These are phyloP conservation scores for Pseudanteris insignis DNA, from an alignment of 2,888 invertebrate species.

Conservation along the genomic window DNA sequence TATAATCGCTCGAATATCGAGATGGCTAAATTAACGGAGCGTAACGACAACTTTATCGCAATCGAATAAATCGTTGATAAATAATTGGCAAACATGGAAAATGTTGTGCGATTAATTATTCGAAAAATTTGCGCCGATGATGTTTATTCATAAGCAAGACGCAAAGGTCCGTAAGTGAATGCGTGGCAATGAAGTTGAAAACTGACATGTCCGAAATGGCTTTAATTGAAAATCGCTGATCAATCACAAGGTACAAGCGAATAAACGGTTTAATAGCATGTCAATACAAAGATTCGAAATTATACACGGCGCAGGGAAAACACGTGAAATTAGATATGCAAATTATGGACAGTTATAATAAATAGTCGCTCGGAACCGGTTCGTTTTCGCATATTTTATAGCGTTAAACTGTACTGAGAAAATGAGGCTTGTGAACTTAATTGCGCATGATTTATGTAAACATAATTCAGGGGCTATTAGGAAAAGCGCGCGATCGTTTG, in stretches of 20 bases:
- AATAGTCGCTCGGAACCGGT: conserved; percentile 40
- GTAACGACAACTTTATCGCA: no score
- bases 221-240: conserved; percentile 27
- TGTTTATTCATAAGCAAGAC: no score
- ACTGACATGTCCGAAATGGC: not conserved
- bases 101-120: no score
- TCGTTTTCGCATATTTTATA: conserved; percentile 36
- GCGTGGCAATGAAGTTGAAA: no score
- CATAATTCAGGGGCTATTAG: conserved; percentile 32
- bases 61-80: no score
- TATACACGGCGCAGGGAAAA: conserved; percentile 27
- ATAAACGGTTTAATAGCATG: conserved; percentile 41
- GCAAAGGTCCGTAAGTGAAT: no score
- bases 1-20: no score
- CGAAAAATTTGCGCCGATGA: no score
- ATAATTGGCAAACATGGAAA: no score
- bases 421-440: conserved; percentile 37
- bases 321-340: conserved; percentile 41
- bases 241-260: conserved; percentile 31
- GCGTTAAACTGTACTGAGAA: conserved; percentile 33
- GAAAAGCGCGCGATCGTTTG: conserved; percentile 20
- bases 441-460: conserved; percentile 41
- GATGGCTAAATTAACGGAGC: no score
- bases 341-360: conserved; percentile 41
- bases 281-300: conserved; percentile 41